Conservation (phyloP, 2,888 invertebrate genomes). For the Colletes collaris region DNA sequence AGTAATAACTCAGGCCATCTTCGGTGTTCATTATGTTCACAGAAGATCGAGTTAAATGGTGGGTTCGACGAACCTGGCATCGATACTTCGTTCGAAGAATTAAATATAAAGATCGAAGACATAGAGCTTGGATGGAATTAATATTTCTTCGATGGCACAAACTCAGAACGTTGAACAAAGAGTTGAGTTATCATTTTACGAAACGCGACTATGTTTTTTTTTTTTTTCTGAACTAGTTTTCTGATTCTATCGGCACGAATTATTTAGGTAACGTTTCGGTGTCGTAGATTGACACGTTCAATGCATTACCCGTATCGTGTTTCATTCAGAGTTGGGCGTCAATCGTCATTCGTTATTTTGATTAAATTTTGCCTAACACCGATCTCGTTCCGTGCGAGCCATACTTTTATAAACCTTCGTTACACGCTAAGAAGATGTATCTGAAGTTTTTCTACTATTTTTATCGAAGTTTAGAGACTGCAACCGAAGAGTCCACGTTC, state of each 20-base stretch:
- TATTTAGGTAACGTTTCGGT: background rate
- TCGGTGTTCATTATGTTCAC: conserved; percentile 17
- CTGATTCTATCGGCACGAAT: background rate
- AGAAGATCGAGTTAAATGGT: conserved; percentile 77
- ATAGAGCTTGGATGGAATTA: conserved; percentile 78
- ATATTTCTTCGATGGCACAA: background rate
- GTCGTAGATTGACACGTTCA: background rate
- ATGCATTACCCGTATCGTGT: background rate
- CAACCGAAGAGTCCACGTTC: too few relatives aligned
- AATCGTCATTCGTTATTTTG: too few relatives aligned
- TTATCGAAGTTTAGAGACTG: too few relatives aligned
- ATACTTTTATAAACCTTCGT: too few relatives aligned
- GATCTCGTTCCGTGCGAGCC: too few relatives aligned
- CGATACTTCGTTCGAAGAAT: conserved; percentile 76
- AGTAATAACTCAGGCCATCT: background rate
- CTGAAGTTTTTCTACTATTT: too few relatives aligned
- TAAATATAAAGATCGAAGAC: conserved; percentile 79
- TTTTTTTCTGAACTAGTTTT: background rate
- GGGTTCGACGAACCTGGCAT: conserved; percentile 75
- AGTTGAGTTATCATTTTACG: too few relatives aligned
- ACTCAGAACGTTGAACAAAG: background rate
- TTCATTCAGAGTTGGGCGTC: too few relatives aligned
- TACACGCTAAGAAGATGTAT: too few relatives aligned
- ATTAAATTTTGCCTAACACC: too few relatives aligned
- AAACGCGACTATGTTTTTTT: background rate